These are phyloP conservation scores for Eurois occulta DNA, from an alignment of 2,888 invertebrate genomes.

Conservation along the genomic window DNA sequence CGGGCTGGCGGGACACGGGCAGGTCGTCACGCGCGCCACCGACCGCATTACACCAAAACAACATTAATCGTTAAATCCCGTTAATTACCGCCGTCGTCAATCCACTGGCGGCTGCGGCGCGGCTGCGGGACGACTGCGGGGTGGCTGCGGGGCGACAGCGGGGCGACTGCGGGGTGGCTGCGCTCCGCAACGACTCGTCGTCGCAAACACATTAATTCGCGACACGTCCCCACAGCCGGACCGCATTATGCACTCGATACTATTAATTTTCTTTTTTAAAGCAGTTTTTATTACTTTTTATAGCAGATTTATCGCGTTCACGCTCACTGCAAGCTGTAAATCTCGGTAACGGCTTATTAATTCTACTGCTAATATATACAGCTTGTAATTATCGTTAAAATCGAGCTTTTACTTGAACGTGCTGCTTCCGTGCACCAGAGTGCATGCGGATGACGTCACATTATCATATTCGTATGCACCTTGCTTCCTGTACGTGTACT, in stretches of 20 bases:
- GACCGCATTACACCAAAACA: conserved; percentile 67
- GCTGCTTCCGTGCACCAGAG: conserved; percentile 6
- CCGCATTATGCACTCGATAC: conserved; percentile 64
- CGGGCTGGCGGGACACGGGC: conserved; percentile 30
- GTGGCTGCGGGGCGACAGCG: conserved; percentile 43
- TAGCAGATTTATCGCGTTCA: conserved; percentile 52
- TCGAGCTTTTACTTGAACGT: conserved; percentile 15
- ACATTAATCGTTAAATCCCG: conserved; percentile 70
- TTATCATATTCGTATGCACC: conserved; percentile 28
- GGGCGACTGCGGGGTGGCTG: conserved; percentile 31
- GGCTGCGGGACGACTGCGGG: conserved; percentile 49
- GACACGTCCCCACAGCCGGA: conserved; percentile 46
- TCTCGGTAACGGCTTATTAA: conserved; percentile 62
- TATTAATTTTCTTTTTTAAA: conserved; percentile 64
- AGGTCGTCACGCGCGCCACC: conserved; percentile 59
- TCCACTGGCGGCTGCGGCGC: conserved; percentile 55
- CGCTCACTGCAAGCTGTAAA: conserved; percentile 52
- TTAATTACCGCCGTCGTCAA: conserved; percentile 67
- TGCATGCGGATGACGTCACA: conserved; percentile 18
- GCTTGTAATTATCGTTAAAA: conserved; percentile 49
- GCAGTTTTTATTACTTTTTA: conserved; percentile 54
- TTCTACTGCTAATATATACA: conserved; percentile 61
- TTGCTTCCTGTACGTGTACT: background rate
- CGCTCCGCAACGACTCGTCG: conserved; percentile 41
- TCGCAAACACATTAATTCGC: conserved; percentile 63